Evolutionary conservation across 2,797 vertebrate species (phyloP), one percentile per base, ranked within the genome.

Genomic region (Urophycis tenuis): DNA sequence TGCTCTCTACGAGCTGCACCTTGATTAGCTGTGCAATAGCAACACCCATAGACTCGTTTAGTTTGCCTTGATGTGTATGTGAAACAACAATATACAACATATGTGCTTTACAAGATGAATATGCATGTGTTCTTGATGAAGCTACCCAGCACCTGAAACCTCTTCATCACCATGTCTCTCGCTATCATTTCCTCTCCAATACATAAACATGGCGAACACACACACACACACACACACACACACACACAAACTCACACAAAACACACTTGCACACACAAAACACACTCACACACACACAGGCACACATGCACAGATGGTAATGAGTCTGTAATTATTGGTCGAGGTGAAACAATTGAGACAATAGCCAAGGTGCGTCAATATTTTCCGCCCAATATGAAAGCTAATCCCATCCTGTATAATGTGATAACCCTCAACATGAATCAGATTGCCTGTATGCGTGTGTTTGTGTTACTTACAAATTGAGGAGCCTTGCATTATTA

Each of bases 321-420:
- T 72, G 33, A 73, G 35, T 73, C 14, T 73, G 12, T 36, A 12
- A 73, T 36, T 73, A 41, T 36, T 34, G 72, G 35, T 73, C 35
- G 3, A 35, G 22, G 22, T 39, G 35, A 73, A 73, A 73, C 72
- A 73, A 73, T 73, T 39, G 72, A 73, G 72, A 73, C 72, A 73
- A 73, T 73, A 36, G 35, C 72, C 72, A 41, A 73, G 72, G 72
- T 29, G 72, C 35, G 72, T 3, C 72, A n/a, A n/a, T 73, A 39
- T 41, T 36, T 35, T 73, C 11, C 25, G 4, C 72, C 35, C 34
- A 70, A 31, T 70, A 32, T 70, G 29, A 30, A 31, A 70, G 67
- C 30, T 70, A 70, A 70, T 70, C 19, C 67, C 15, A 31, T 30
- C 67, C 67, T 32, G 67, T 70, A 70, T 70, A 70, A 70, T 70